Evolutionary conservation across 1,140 invertebrate genomes (phyloP).

Genomic region (Meteorus sp.): DNA sequence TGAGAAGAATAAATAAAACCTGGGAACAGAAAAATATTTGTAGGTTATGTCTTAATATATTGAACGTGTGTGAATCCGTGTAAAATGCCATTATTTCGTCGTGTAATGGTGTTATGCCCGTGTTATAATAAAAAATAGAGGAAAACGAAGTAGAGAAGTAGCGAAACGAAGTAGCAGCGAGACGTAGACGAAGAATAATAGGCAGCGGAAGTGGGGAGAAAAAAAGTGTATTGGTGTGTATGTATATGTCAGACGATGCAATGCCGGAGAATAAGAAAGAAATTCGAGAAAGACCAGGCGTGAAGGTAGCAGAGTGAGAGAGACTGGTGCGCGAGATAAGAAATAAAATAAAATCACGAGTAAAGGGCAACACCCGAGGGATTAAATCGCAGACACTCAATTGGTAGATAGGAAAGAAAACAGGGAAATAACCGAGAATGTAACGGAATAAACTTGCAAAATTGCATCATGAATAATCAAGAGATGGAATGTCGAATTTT

Average conservation of each 20-base stretch:
- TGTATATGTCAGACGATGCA: too few relatives aligned
- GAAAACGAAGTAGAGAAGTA: neutral
- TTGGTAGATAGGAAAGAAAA: too few relatives aligned
- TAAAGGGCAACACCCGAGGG: neutral
- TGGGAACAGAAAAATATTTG: constrained; percentile 50
- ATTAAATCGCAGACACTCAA: too few relatives aligned
- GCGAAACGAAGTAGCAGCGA: too few relatives aligned
- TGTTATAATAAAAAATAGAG: neutral
- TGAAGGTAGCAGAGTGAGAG: neutral
- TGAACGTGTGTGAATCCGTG: constrained; percentile 30
- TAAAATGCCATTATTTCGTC: constrained; percentile 20
- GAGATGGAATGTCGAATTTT: too few relatives aligned
- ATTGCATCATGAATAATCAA: too few relatives aligned
- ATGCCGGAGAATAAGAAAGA: constrained; percentile 10
- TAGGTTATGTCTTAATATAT: constrained; percentile 41
- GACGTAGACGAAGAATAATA: constrained; percentile 9
- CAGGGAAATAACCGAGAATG: too few relatives aligned
- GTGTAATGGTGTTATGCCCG: constrained; percentile 19
- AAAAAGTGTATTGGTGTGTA: constrained; percentile 5
- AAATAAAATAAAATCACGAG: constrained; percentile 20
- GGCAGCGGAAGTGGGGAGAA: neutral
- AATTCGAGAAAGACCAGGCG: neutral
- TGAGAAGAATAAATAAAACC: constrained; percentile 38
- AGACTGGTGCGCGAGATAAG: constrained; percentile 6
- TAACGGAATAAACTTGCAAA: too few relatives aligned